Base-by-base conservation (phyloP, 2,888 invertebrate genomes). In the Dryobotodes eremita region DNA sequence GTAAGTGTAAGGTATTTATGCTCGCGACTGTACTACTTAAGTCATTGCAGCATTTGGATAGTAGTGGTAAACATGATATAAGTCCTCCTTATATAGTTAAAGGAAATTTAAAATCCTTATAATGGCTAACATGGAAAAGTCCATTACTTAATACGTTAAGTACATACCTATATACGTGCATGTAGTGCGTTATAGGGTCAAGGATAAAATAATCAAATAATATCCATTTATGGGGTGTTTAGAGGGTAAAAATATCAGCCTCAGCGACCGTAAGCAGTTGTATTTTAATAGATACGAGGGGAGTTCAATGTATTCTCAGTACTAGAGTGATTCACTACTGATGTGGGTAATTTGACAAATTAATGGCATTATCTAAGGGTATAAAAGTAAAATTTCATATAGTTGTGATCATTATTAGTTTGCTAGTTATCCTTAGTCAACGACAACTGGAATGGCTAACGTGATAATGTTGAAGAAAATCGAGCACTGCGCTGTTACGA, bases 181-280 rank as follows among this genome's bases (percentile, higher is more conserved):
- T 66, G 36, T 31, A 69, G 57, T 36, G 36, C 42, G 26, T 26
- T 23, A 42, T 17, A 55, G 20, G 8, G 2, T 13, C 13, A 53
- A 80, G 61, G 61, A 80, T 53, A 80, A 80, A 53, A 36, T 36
- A 42, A 65, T 26, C 36, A 57, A 68, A 68, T n/a, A 20, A 23
- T 42, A 65, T 36, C 13, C 4, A 15, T n/a, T 1, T 48, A 36
- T 1, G 4, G 13, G 10, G 0, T 66, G 42, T 65, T 23, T 36
- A 50, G 23, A 55, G n/a, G 69, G 8, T 17, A 59, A 62, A 72
- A 20, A 13, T 13, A 1, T 11, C 23, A 11, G 42, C 17, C 11
- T 61, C 8, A 50, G 23, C 36, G 5, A 46, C 17, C 13, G 31
- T 46, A 73, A 72, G 13, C n/a, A 71, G 26, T 23, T 55, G 31